phyloP scores from a whole-genome alignment of 1,140 invertebrate genomes.

The Drosophila pandora region DNA sequence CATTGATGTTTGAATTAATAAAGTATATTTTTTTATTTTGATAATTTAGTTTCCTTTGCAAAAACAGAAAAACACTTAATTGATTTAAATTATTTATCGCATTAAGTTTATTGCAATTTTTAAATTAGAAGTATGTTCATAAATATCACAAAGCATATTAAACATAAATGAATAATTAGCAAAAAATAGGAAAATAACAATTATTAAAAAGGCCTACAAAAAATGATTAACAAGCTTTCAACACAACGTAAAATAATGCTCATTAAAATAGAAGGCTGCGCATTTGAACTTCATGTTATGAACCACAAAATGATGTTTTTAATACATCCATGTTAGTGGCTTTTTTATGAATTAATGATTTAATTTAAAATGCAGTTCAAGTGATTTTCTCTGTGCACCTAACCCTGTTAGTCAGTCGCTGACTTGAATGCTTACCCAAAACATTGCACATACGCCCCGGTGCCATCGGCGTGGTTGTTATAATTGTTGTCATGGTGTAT shows the following conservation, averaged over 20 bases:
- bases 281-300: not conserved
- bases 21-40: too few relatives aligned
- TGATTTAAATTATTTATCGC: too few relatives aligned
- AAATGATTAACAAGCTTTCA: not conserved
- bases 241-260: not conserved
- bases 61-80: too few relatives aligned
- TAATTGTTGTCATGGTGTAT: slow-evolving; percentile 68
- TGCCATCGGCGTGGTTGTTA: slow-evolving; percentile 69
- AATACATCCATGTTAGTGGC: not conserved
- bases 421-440: slow-evolving; percentile 72
- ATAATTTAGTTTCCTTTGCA: too few relatives aligned
- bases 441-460: slow-evolving; percentile 79
- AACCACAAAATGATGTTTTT: not conserved
- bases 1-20: too few relatives aligned
- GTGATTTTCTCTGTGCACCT: slow-evolving; percentile 17
- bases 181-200: not conserved
- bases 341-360: not conserved
- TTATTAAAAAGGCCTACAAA: not conserved
- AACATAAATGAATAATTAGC: not conserved
- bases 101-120: too few relatives aligned
- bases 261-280: not conserved
- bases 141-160: not conserved
- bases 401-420: slow-evolving; percentile 8
- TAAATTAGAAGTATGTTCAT: too few relatives aligned
- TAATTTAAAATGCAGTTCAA: not conserved